Evolutionary conservation across 2,797 vertebrate species (phyloP).

Genomic region (Cynodonichthys magdalenae): DNA sequence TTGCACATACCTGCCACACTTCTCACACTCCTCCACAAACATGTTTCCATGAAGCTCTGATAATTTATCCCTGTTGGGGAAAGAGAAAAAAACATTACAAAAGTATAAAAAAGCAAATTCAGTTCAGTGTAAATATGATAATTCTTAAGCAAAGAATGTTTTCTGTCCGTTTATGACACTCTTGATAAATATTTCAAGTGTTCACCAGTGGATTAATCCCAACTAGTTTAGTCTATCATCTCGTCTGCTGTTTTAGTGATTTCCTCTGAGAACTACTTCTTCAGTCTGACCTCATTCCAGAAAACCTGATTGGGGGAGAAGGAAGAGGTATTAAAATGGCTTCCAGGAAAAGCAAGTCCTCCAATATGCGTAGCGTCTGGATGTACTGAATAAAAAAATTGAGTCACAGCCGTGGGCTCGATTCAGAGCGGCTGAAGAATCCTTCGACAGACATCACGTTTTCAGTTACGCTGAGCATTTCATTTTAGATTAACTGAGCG

Average conservation of each 20-base stretch:
- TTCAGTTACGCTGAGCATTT: slow-evolving; percentile 17
- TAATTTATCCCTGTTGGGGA: slow-evolving; percentile 84
- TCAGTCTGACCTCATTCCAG: slow-evolving; percentile 12
- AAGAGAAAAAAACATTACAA: slow-evolving; percentile 23
- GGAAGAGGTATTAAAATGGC: slow-evolving; percentile 26
- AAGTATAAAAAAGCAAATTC: slow-evolving; percentile 7
- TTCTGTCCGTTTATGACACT: not conserved
- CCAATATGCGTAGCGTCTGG: slow-evolving; percentile 7
- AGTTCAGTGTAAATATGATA: slow-evolving; percentile 1
- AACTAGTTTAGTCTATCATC: slow-evolving; percentile 25
- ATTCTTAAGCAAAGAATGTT: not conserved
- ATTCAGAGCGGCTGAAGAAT: slow-evolving; percentile 21
- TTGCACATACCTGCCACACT: slow-evolving; percentile 90
- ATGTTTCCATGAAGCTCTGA: slow-evolving; percentile 98
- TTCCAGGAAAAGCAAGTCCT: slow-evolving; percentile 32
- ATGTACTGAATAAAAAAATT: slow-evolving; percentile 32
- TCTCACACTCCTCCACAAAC: slow-evolving; percentile 96
- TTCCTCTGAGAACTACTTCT: slow-evolving; percentile 37
- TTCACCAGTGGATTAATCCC: slow-evolving; percentile 3
- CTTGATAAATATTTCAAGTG: no score
- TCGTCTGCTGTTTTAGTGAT: slow-evolving; percentile 7
- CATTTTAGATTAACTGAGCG: slow-evolving; percentile 12
- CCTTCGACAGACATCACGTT: slow-evolving; percentile 15
- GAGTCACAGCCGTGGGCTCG: slow-evolving; percentile 39
- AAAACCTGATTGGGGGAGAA: slow-evolving; percentile 15